phyloP scores from a whole-genome alignment of 1,140 invertebrate species.

The Sminthurinus signatus region DNA sequence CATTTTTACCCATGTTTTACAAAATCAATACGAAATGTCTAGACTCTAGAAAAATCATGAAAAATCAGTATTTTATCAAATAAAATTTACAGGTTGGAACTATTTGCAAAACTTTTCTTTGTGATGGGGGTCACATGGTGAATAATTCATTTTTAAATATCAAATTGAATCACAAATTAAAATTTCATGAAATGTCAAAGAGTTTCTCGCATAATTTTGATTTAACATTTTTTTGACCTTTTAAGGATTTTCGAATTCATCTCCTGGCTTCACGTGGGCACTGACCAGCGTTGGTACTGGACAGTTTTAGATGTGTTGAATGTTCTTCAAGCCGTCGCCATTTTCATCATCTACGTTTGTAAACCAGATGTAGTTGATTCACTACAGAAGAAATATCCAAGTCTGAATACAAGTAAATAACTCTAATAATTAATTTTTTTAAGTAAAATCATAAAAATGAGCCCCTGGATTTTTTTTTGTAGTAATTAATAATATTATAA shows the following conservation, averaged over 20 bases:
- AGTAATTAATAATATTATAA: no score
- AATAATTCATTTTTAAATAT: no score
- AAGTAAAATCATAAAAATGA: no score
- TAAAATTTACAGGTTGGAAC: constrained; percentile 49
- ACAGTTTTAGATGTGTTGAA: constrained; percentile 57
- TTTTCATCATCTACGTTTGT: constrained; percentile 79
- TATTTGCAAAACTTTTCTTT: constrained; percentile 61
- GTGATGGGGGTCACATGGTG: no score
- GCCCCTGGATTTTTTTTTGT: no score
- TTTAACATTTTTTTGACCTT: constrained; percentile 45
- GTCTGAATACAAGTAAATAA: not conserved
- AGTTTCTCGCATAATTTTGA: no score
- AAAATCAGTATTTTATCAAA: not conserved
- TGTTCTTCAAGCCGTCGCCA: constrained; percentile 74
- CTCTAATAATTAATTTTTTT: no score
- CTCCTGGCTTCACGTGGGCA: constrained; percentile 46
- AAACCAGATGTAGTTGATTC: constrained; percentile 51
- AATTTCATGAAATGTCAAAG: no score
- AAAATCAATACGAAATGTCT: no score
- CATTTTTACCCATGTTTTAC: not conserved
- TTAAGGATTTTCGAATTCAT: constrained; percentile 65
- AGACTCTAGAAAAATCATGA: not conserved
- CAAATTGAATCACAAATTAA: no score
- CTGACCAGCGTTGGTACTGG: constrained; percentile 43
- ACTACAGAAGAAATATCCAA: constrained; percentile 12